Conservation (phyloP, 2,797 vertebrate species). For the Trichosurus vulpecula region DNA sequence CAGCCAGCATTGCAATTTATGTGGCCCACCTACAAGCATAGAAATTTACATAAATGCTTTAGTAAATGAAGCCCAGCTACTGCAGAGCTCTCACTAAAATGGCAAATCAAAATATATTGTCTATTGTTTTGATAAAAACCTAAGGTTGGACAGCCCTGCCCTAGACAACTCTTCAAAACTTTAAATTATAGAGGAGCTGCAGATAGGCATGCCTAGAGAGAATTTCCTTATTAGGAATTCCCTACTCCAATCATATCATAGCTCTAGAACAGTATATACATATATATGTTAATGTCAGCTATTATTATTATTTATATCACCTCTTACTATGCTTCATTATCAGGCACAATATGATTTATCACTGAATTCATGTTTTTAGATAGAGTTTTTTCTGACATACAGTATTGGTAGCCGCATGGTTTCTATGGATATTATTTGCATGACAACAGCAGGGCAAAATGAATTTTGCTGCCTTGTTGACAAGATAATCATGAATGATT, state of each 20-base stretch:
- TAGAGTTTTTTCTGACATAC: conserved; percentile 1
- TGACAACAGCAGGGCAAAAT: conserved; percentile 38
- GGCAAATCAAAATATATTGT: no score
- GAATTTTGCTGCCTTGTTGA: conserved; percentile 43
- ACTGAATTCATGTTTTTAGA: neutral
- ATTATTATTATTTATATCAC: neutral
- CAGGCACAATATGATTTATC: neutral
- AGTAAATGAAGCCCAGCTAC: no score
- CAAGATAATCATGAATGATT: conserved; percentile 19
- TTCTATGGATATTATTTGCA: neutral
- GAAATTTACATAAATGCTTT: no score
- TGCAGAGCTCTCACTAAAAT: no score
- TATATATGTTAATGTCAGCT: neutral
- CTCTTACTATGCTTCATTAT: neutral
- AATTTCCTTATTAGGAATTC: neutral
- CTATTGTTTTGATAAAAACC: no score
- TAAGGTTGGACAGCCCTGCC: no score
- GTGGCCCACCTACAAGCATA: no score
- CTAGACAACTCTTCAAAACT: neutral
- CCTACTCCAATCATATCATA: neutral
- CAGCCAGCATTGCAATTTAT: no score
- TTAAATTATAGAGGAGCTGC: neutral
- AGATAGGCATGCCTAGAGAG: neutral
- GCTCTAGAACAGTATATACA: neutral
- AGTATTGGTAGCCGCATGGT: conserved; percentile 11